Evolutionary conservation across 1,140 invertebrate genomes (phyloP).

Genomic region (Hydropsyche tenuis): DNA sequence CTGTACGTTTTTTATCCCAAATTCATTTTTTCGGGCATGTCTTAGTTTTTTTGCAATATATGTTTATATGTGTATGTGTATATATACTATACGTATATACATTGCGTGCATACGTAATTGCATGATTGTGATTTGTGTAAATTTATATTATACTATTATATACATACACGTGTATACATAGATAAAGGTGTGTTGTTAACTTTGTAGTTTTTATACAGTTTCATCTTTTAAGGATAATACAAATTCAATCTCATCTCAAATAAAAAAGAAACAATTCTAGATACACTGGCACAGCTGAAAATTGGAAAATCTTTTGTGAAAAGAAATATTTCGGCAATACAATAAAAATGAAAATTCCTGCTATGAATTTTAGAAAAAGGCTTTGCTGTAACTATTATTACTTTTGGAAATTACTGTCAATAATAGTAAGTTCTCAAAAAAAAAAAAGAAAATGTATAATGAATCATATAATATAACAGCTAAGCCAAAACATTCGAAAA

Average conservation of each 20-base stretch:
- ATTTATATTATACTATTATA: neutral
- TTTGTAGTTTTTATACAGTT: constrained; percentile 17
- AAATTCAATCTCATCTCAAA: constrained; percentile 43
- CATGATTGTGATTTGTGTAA: constrained; percentile 13
- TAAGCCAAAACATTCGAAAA: constrained; percentile 5
- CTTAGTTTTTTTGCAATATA: constrained; percentile 32
- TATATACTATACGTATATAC: neutral
- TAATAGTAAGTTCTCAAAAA: neutral
- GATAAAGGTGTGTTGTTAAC: constrained; percentile 9
- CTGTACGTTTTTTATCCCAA: constrained; percentile 37
- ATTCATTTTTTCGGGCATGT: constrained; percentile 41
- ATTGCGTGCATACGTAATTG: neutral
- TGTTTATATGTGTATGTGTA: neutral
- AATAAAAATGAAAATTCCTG: constrained; percentile 38
- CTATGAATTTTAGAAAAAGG: constrained; percentile 36
- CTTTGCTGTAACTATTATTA: constrained; percentile 29
- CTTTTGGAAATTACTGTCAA: neutral
- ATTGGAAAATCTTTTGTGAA: constrained; percentile 29
- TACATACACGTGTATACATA: constrained; percentile 22
- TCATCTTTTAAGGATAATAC: constrained; percentile 35
- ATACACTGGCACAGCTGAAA: constrained; percentile 43
- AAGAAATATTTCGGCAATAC: constrained; percentile 35
- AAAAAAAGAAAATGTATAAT: too few relatives aligned
- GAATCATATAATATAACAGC: neutral
- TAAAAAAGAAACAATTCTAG: constrained; percentile 31